Base-by-base conservation (phyloP, 2,888 invertebrate genomes). In the Pyrocoelia pectoralis region DNA sequence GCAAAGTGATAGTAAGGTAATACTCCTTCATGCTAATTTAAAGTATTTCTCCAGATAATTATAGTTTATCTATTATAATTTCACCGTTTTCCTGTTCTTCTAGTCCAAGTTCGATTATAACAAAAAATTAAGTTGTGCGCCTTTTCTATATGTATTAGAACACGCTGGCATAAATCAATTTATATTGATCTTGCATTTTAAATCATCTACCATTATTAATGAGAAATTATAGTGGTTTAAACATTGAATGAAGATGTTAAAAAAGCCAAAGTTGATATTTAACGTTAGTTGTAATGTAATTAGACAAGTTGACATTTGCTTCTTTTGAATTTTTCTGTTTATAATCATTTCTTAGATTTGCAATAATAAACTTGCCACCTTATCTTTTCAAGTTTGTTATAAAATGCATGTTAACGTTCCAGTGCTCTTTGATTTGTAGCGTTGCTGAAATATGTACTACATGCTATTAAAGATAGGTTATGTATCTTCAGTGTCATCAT, bases 401-500 rank as follows among this genome's bases (percentile, higher is more conserved):
- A 46, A 43, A 33, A 17, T 46, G 17, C 46, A 17, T 17, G 8
- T 46, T 18, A 46, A 46, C 46, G 46, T 17, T 17, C 46, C 17
- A 18, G 24, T 50, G 18, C 24, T 12, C 13, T 50, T 50, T 50
- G 50, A 50, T 50, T 50, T 50, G 50, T 50, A 50, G 50, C 50
- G 14, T 13, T 50, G 50, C 29, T 50, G 50, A 50, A 50, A 50
- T 50, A 50, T 50, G 28, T 50, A n/a, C n/a, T n/a, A 50, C 50
- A 50, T 50, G 50, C 18, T 50, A 24, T 50, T 24, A 13, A 15
- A 50, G 24, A 24, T 28, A 28, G 50, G 28, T 43, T 55, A 38
- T 40, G 48, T 50, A 57, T 57, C 50, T 57, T 50, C 15, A 50
- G 48, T 50, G 57, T 50, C 50, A 50, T 48, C 17, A 29, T 57